phyloP scores from a whole-genome alignment of 2,888 invertebrate genomes.

The Eupithecia insigniata region DNA sequence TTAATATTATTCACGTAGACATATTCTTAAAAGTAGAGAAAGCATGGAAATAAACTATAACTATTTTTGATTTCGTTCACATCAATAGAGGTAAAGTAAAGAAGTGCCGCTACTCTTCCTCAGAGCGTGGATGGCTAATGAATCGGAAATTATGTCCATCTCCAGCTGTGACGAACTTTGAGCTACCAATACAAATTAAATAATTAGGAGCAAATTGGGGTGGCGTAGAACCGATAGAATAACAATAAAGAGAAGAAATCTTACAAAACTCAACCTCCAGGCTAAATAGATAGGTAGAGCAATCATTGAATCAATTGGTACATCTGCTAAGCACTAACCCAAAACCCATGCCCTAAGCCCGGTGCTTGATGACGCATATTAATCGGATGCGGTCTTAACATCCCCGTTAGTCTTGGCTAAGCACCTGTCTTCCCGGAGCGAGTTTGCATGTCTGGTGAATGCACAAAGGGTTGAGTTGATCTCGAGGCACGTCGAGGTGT shows the following conservation, averaged over 20 bases:
- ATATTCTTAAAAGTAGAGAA: not conserved
- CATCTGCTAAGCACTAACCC: slow-evolving; percentile 4
- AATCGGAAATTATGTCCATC: slow-evolving; percentile 40
- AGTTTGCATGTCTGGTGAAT: not conserved
- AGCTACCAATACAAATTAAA: too few relatives aligned
- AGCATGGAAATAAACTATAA: not conserved
- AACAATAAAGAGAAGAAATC: not conserved
- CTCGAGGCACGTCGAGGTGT: not conserved
- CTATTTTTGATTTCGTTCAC: too few relatives aligned
- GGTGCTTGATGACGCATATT: slow-evolving; percentile 11
- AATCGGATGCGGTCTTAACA: slow-evolving; percentile 7
- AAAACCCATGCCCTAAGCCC: slow-evolving; percentile 5
- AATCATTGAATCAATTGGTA: not conserved
- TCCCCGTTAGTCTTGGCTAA: slow-evolving; percentile 6
- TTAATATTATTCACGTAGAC: not conserved
- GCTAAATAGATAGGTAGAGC: not conserved
- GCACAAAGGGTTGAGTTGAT: slow-evolving; percentile 14
- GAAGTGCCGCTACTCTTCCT: slow-evolving; percentile 29
- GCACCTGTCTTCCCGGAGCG: slow-evolving; percentile 8
- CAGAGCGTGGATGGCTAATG: slow-evolving; percentile 30
- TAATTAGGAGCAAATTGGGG: not conserved
- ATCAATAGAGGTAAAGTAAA: too few relatives aligned
- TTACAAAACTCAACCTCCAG: not conserved
- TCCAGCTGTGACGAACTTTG: slow-evolving; percentile 23
- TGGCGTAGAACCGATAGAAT: not conserved